Evolutionary conservation across 2,113 vertebrate species (phyloP).

Genomic region (Daphoenositta chrysoptera): DNA sequence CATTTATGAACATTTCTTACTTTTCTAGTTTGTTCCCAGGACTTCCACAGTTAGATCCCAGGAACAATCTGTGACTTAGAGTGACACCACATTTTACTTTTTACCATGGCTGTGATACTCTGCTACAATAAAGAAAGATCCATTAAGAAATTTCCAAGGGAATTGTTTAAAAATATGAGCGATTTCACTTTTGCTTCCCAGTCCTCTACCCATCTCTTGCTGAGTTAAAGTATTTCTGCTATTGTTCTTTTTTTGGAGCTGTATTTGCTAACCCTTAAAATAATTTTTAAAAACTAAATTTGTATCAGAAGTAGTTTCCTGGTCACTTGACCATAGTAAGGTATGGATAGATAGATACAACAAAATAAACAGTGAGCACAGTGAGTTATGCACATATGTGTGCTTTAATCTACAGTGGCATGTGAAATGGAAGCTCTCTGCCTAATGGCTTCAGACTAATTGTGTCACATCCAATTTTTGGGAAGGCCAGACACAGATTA

Average conservation of each 20-base stretch:
- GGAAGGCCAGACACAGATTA: constrained; percentile 32
- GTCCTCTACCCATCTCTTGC: not conserved
- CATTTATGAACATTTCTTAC: not conserved
- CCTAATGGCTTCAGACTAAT: not conserved
- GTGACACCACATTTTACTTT: not conserved
- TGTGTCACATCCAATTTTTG: constrained; percentile 5
- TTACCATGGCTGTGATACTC: not conserved
- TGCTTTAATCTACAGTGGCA: not conserved
- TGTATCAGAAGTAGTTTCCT: not conserved
- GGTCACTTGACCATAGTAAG: not conserved
- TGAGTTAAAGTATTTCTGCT: not conserved
- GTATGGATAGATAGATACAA: not conserved
- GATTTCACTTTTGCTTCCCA: not conserved
- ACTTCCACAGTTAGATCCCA: not conserved
- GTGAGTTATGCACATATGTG: not conserved
- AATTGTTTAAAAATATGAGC: not conserved
- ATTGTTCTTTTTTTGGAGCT: not conserved
- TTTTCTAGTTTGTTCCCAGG: not conserved
- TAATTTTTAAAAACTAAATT: not conserved
- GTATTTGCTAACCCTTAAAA: not conserved
- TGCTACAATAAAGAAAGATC: not conserved
- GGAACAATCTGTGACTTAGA: not conserved
- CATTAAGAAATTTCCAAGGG: not conserved
- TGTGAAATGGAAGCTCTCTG: not conserved
- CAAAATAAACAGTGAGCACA: not conserved